These are phyloP conservation scores for Drosophila kokeensis DNA, from an alignment of 2,888 invertebrate genomes.

Conservation along the genomic window DNA sequence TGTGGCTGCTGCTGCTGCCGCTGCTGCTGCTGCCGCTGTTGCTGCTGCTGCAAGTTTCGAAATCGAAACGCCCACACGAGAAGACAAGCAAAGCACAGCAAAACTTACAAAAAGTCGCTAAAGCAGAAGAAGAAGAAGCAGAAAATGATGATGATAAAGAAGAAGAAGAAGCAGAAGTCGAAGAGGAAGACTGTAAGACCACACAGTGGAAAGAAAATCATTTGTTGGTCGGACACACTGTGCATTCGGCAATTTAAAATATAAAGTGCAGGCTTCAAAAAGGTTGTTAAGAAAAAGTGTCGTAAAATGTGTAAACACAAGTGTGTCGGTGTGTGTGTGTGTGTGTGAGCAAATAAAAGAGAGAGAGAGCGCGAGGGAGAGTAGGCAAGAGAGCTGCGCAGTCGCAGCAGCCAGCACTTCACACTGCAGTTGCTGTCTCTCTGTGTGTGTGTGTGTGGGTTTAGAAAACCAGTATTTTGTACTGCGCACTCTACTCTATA, in stretches of 20 bases:
- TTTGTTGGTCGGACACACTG: constrained; percentile 21
- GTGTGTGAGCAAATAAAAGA: constrained; percentile 14
- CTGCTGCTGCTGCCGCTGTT: constrained; percentile 7
- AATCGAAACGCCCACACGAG: constrained; percentile 57
- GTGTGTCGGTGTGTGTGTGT: constrained; percentile 6
- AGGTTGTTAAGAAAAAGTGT: constrained; percentile 47
- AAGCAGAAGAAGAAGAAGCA: neutral
- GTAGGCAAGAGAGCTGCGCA: constrained; percentile 49
- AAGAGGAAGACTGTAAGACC: neutral
- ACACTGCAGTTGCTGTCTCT: constrained; percentile 33
- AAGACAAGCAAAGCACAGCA: constrained; percentile 7
- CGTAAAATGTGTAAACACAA: constrained; percentile 39
- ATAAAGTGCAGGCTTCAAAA: constrained; percentile 32
- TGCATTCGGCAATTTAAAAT: constrained; percentile 15
- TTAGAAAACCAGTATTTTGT: constrained; percentile 78
- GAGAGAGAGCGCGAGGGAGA: constrained; percentile 5
- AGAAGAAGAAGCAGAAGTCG: neutral
- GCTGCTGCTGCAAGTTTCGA: constrained; percentile 55
- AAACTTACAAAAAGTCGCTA: constrained; percentile 21
- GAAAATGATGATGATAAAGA: neutral
- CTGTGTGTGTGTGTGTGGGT: constrained; percentile 34
- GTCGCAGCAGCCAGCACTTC: constrained; percentile 51
- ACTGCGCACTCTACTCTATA: constrained; percentile 29
- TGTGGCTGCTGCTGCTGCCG: constrained; percentile 11
- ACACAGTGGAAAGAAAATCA: constrained; percentile 9